Base-by-base conservation (phyloP, 37 sponge, comb jelly and placozoan species). In the Amphimedon queenslandica region DNA sequence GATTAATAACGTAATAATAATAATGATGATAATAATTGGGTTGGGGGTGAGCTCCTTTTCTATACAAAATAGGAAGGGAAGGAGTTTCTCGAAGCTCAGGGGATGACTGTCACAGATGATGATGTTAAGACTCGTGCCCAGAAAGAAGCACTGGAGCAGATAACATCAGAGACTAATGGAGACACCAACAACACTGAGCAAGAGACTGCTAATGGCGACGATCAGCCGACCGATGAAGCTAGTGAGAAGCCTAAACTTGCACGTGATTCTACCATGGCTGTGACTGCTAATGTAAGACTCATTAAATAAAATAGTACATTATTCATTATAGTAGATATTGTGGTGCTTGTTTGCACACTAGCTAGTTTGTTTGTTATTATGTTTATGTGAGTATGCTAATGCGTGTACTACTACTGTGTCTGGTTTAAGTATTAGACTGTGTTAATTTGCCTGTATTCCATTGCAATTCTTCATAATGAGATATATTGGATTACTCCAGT, bases 51-150 rank as follows among this genome's bases (percentile, higher is more conserved):
- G 51, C 8, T 47, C 13, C 13, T 47, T 18, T 47, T 13, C 13
- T 13, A 18, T 8, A 47, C 13, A 13, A 47, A 8, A 18, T 32
- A 89, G 90, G 90, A 78, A 34, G 90, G 90, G 2, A 65, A 78
- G 31, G 84, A 57, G 3, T 89, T 75, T 47, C 77, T 89, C 20
- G 37, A 77, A 66, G 60, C 60, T 31, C 64, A 73, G 10, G 90
- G 90, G 1, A 73, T 63, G 66, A 30, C 35, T 21, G 71, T 80
- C 10, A 78, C 80, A 13, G 90, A 89, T 64, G 84, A 82, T 37
- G 90, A 79, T 37, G 90, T 61, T 31, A 89, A 83, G 73, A 89
- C 90, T 0, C 51, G 90, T 58, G 84, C 71, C 1, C 84, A 84
- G 80, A 84, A 89, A 56, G 77, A 83, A 67, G 31, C 67, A 27